Base-by-base conservation (phyloP, 2,888 invertebrate genomes). In the Drosophila eohydei region DNA sequence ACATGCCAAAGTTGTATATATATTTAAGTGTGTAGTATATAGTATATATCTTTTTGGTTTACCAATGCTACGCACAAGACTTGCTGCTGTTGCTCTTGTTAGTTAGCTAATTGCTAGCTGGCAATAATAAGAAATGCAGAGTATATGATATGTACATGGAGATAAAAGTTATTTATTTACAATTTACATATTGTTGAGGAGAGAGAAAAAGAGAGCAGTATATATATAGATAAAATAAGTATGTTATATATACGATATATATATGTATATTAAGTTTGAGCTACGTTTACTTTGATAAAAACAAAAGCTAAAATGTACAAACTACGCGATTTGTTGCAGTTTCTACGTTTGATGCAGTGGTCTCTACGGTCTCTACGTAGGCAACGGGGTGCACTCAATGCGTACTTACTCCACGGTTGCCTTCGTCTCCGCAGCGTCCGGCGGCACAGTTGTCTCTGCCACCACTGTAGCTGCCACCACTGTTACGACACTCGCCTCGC, bases 41-140 rank as follows among this genome's bases (percentile, higher is more conserved):
- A 38, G 51, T 60, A 26, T 9, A 34, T 56, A 55, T 44, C 52
- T 26, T 55, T 54, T 46, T 30, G 60, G 34, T 4, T 83, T 83
- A 83, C 83, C 86, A 85, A 75, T 67, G 52, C 86, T 83, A 86
- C 86, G 79, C 71, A 83, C 78, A 83, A 81, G 83, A 81, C 56
- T 71, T 83, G 67, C 66, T 76, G 79, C 74, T 83, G 83, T 76
- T 70, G 74, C 68, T 81, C 83, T 85, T 76, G 86, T 83, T 83
- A 74, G 71, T 67, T 72, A 52, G 59, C 61, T 46, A 57, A n/a
- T 78, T 64, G 72, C 70, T 68, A 73, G 62, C 50, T 65, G 57
- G 73, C 65, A 72, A 65, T 58, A 76, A 81, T 78, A 86, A 86
- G 63, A 86, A 81, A 86, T 74, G 81, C 81, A 71, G 76, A 56